phyloP scores from a whole-genome alignment of 2,797 vertebrate genomes.

The Pseudochaenichthys georgianus region DNA sequence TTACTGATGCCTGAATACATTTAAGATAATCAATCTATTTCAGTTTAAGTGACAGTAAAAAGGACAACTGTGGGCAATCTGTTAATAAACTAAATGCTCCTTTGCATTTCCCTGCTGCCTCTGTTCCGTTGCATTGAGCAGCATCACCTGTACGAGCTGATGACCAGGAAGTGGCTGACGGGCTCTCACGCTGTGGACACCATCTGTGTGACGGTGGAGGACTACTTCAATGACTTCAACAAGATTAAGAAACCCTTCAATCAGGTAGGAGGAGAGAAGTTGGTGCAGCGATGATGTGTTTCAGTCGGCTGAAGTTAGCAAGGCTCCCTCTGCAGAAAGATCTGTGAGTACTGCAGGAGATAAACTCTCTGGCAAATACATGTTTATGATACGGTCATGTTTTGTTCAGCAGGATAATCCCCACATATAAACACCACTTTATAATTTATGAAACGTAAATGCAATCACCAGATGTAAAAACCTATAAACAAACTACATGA shows the following conservation, averaged over 20 bases:
- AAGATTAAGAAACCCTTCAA: constrained; percentile 96
- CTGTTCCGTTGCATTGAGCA: constrained; percentile 55
- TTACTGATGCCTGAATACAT: background rate
- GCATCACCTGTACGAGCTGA: constrained; percentile 93
- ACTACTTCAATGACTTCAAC: constrained; percentile 98
- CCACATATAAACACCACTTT: no score
- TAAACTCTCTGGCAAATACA: no score
- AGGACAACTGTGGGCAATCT: background rate
- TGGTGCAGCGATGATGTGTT: no score
- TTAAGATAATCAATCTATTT: background rate
- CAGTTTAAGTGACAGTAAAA: background rate
- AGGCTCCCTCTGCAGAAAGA: no score
- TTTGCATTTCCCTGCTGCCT: background rate
- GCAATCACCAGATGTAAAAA: no score
- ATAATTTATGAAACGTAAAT: no score
- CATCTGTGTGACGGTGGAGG: constrained; percentile 97
- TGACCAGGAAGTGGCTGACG: constrained; percentile 95
- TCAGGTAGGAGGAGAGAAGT: constrained; percentile 82
- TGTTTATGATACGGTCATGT: no score
- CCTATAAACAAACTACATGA: no score
- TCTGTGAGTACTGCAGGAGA: no score
- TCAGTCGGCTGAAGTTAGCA: no score
- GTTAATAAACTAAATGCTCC: background rate
- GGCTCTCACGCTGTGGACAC: constrained; percentile 96
- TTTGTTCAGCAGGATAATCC: no score